A percentile compares a stretch with the other conserved stretches of the same genome.
phyloP scores from a whole-genome alignment of 2,113 vertebrate species.

The Brienomyrus brachyistius region DNA sequence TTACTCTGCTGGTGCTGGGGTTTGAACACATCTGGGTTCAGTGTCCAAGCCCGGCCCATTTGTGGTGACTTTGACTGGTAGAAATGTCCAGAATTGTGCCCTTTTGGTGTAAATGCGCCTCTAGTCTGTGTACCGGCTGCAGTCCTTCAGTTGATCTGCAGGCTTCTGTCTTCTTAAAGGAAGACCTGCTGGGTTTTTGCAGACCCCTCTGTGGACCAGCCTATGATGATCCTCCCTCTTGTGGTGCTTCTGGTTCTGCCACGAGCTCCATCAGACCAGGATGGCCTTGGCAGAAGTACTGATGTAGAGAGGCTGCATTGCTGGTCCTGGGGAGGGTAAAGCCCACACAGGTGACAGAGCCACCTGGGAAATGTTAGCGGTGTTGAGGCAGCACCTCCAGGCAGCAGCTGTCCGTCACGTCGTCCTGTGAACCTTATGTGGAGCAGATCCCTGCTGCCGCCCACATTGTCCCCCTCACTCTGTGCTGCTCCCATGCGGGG shows the following conservation, averaged over 20 bases:
- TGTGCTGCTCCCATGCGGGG: background rate
- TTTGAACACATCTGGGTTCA: background rate
- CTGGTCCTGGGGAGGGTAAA: background rate
- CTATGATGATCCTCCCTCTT: background rate
- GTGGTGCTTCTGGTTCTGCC: background rate
- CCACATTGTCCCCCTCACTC: background rate
- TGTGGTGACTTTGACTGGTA: background rate
- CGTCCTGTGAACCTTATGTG: background rate
- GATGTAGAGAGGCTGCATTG: background rate
- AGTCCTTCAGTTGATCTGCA: background rate
- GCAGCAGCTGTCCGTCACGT: background rate
- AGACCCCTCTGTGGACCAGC: background rate
- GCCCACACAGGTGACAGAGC: background rate
- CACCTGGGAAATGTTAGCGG: background rate
- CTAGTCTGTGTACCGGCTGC: background rate
- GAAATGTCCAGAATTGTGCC: background rate
- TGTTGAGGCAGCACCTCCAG: background rate
- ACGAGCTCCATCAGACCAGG: background rate
- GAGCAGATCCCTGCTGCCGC: background rate
- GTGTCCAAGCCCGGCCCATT: background rate
- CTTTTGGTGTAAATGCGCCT: background rate
- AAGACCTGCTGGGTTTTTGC: background rate
- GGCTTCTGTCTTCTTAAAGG: background rate
- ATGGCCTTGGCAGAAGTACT: background rate
- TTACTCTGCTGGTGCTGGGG: no score